Evolutionary conservation across 2,888 invertebrate genomes (phyloP).

Genomic region (Mythimna ferrago): DNA sequence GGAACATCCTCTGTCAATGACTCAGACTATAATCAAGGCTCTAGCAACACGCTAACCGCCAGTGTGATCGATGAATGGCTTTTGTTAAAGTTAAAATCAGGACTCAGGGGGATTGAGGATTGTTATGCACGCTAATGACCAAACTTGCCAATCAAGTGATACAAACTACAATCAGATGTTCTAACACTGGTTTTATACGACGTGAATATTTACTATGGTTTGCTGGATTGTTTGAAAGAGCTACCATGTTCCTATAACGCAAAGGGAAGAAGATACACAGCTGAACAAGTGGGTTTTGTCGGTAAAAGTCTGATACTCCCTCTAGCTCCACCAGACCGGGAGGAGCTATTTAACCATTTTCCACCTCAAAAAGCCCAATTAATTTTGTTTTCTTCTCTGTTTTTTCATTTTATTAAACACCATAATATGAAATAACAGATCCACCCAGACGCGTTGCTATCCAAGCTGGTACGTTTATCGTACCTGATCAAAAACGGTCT

Average conservation of each 20-base stretch:
- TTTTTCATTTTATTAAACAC: too few relatives aligned
- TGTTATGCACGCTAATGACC: too few relatives aligned
- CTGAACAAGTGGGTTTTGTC: too few relatives aligned
- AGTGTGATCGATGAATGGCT: slow-evolving; percentile 20
- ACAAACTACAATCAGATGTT: neutral
- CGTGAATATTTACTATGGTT: neutral
- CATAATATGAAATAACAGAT: neutral
- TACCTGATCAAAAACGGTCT: neutral
- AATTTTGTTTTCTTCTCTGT: too few relatives aligned
- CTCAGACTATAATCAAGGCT: slow-evolving; percentile 31
- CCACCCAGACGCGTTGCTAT: neutral
- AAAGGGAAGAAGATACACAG: neutral
- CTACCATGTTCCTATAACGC: too few relatives aligned
- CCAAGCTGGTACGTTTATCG: neutral
- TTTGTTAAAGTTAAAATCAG: slow-evolving; percentile 6
- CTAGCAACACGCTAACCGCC: slow-evolving; percentile 29
- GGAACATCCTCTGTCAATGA: slow-evolving; percentile 41
- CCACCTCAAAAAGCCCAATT: too few relatives aligned
- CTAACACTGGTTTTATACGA: slow-evolving; percentile 3
- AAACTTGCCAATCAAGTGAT: neutral
- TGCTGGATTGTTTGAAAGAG: too few relatives aligned
- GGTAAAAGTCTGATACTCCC: too few relatives aligned
- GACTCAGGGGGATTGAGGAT: neutral
- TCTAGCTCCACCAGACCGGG: too few relatives aligned
- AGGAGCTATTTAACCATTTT: neutral